These are phyloP conservation scores for Dicrurus megarhynchus DNA, from an alignment of 2,113 vertebrate species.

Conservation along the genomic window DNA sequence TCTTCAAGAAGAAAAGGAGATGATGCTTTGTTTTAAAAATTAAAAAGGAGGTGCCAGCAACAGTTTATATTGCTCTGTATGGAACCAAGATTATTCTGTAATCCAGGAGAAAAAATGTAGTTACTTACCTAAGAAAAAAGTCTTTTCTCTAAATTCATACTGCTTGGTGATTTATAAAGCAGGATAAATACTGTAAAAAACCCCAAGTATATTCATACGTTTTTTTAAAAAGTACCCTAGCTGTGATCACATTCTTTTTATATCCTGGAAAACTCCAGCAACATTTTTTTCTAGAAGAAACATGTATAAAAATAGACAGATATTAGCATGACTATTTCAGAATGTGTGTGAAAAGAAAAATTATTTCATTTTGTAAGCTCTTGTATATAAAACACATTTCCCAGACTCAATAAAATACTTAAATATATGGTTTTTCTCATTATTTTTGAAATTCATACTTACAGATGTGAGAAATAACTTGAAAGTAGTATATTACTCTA, in stretches of 20 bases:
- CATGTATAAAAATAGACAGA: background rate
- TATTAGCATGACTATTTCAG: background rate
- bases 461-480: background rate
- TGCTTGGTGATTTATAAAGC: background rate
- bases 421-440: background rate
- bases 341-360: background rate
- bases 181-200: background rate
- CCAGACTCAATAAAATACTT: background rate
- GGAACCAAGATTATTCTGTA: background rate
- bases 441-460: background rate
- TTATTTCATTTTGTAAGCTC: background rate
- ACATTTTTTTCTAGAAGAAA: background rate
- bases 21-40: constrained; percentile 22
- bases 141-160: background rate
- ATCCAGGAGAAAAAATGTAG: background rate
- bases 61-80: background rate
- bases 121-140: background rate
- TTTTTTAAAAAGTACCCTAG: background rate
- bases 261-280: background rate
- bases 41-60: constrained; percentile 27
- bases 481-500: background rate
- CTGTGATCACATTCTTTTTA: background rate
- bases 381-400: background rate
- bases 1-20: constrained; percentile 27
- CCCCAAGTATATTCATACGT: background rate